These are phyloP conservation scores for Anagyrus pseudococci DNA, from an alignment of 2,888 invertebrate species.

Conservation along the genomic window DNA sequence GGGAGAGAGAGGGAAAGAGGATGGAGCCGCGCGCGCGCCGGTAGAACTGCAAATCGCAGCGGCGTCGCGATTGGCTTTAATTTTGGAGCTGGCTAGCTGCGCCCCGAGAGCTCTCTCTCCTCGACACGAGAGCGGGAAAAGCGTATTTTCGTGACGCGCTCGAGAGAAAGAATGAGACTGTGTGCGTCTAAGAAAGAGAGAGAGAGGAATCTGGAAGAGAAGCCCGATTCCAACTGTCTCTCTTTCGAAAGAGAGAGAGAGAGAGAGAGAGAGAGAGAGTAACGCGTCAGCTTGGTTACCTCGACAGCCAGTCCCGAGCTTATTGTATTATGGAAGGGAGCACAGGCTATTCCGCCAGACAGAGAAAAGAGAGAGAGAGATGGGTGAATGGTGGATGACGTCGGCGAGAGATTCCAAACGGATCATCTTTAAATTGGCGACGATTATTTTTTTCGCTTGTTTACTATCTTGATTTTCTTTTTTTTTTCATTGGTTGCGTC, in stretches of 20 bases:
- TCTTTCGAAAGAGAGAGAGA: neutral
- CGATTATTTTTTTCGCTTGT: no score
- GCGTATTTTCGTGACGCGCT: neutral
- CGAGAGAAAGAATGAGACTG: neutral
- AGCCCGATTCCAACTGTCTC: neutral
- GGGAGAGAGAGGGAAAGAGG: neutral
- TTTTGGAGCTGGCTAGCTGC: no score
- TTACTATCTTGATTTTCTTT: no score
- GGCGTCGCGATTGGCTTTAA: neutral
- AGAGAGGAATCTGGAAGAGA: neutral
- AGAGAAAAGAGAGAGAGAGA: no score
- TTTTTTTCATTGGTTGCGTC: no score
- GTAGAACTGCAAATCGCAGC: neutral
- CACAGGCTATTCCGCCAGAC: no score
- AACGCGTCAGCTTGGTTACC: no score
- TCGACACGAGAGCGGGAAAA: neutral
- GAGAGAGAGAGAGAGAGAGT: neutral
- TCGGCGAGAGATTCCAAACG: no score
- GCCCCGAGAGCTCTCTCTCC: neutral
- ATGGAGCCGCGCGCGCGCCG: constrained; percentile 43
- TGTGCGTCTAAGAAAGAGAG: neutral
- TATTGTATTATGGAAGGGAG: no score
- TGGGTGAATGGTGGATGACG: no score
- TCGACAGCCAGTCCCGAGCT: no score
- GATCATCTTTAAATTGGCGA: no score